Base-by-base conservation (phyloP, 2,797 vertebrate species). In the Danio kyathit region DNA sequence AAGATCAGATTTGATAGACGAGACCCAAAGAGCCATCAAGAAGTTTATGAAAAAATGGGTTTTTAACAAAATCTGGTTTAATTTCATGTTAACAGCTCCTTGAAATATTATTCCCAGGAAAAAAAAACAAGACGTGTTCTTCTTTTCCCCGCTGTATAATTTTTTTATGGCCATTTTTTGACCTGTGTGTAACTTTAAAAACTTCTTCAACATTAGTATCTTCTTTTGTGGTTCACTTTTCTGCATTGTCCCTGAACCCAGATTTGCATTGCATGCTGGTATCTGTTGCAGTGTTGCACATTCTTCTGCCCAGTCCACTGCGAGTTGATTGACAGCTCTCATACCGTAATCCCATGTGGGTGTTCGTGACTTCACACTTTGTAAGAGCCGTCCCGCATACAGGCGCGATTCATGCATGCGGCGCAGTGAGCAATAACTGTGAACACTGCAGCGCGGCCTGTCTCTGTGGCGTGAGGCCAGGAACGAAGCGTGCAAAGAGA, bases 291-390 rank as follows among this genome's bases (percentile, higher is more conserved):
- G 29, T 29, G 29, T 29, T 66, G 4, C 6, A 38, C 56, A 57
- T 10, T 19, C 5, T 6, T 12, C 65, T 52, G 63, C 64, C 12
- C 2, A 40, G 8, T 52, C 29, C 4, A 17, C 7, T 12, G 48
- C 1, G 38, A 67, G n/a, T 48, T 71, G 66, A 81, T 17, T 56
- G 79, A 49, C 79, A 8, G 61, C 56, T 49, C 43, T 10, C 19
- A 11, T 8, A 0, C 57, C 16, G 21, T 48, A 54, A 4, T 16
- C 48, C 44, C 61, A 89, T 90, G 82, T 87, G 87, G 90, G 90
- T 91, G 48, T 93, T 91, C 83, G 88, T 93, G 91, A 91, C 88
- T 90, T 74, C 83, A 82, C 81, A 84, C 71, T 88, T 78, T 13
- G 12, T 51, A 21, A 29, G 66, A 43, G 17, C 41, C 4, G 40